Evolutionary conservation across 2,113 vertebrate species (phyloP).

Genomic region (Centropus unirufus): DNA sequence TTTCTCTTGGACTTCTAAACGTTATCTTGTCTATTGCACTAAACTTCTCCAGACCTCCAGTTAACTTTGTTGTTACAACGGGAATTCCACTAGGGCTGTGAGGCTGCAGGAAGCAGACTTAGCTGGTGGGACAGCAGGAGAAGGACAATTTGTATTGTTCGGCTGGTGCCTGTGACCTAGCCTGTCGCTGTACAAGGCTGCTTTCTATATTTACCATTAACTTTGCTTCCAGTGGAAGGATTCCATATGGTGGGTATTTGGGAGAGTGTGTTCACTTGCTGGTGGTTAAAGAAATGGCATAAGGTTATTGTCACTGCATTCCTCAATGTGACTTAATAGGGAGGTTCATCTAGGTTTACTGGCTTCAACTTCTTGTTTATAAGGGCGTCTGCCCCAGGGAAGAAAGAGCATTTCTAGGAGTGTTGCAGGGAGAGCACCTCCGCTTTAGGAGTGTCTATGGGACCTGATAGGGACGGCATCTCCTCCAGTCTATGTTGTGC

Average conservation of each 20-base stretch:
- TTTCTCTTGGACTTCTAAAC: background rate
- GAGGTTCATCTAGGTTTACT: background rate
- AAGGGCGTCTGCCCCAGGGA: background rate
- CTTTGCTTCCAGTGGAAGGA: background rate
- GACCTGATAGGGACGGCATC: background rate
- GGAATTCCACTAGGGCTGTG: background rate
- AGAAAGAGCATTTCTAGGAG: background rate
- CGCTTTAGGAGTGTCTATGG: background rate
- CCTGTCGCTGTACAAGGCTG: background rate
- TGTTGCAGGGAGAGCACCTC: background rate
- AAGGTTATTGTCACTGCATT: background rate
- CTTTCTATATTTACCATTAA: background rate
- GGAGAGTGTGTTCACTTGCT: background rate
- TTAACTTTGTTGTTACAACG: background rate
- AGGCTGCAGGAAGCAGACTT: background rate
- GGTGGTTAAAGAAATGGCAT: background rate
- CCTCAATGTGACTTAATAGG: background rate
- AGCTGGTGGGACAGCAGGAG: background rate
- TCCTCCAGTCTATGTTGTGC: accelerated
- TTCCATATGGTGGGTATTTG: background rate
- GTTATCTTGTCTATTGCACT: background rate
- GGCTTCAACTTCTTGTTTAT: background rate
- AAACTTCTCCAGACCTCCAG: background rate
- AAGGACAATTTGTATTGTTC: background rate
- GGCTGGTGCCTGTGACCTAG: background rate